Evolutionary conservation across 2,113 vertebrate species (phyloP).

Genomic region (Corythoichthys intestinalis): DNA sequence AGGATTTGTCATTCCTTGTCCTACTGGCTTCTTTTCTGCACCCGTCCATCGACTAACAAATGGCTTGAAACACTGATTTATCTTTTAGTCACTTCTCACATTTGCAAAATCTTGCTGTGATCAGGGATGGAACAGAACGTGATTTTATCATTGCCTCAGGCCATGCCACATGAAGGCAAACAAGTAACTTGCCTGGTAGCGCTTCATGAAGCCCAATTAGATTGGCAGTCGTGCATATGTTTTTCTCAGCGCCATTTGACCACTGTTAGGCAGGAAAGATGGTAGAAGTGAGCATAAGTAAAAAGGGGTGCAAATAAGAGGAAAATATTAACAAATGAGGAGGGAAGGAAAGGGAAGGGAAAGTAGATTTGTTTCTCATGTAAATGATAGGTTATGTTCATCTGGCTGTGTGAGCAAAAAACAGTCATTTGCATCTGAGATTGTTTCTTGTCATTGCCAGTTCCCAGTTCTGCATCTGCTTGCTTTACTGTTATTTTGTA

Average conservation of each 20-base stretch:
- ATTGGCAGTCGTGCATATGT: slow-evolving; percentile 19
- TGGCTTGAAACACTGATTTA: neutral
- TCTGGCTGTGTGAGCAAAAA: slow-evolving; percentile 24
- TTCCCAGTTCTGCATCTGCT: slow-evolving; percentile 9
- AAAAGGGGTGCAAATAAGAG: neutral
- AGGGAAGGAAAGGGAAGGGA: neutral
- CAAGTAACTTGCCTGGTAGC: slow-evolving; percentile 14
- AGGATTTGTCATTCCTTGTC: neutral
- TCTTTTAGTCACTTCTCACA: neutral
- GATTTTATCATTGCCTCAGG: slow-evolving; percentile 12
- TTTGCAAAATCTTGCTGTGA: neutral
- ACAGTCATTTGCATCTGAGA: neutral
- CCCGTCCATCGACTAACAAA: neutral
- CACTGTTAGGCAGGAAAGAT: neutral
- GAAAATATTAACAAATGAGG: neutral
- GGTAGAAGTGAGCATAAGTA: neutral
- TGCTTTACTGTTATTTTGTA: slow-evolving; percentile 19
- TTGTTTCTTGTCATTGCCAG: neutral
- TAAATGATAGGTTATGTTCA: slow-evolving; percentile 49
- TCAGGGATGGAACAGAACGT: slow-evolving; percentile 1
- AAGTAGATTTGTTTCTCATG: slow-evolving; percentile 46
- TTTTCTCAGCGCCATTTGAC: slow-evolving; percentile 11
- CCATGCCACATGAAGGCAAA: slow-evolving; percentile 15
- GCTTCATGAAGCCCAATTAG: slow-evolving; percentile 33
- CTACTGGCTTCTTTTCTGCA: neutral